Conservation (phyloP, 2,888 invertebrate genomes). For the Parnassius mnemosyne region DNA sequence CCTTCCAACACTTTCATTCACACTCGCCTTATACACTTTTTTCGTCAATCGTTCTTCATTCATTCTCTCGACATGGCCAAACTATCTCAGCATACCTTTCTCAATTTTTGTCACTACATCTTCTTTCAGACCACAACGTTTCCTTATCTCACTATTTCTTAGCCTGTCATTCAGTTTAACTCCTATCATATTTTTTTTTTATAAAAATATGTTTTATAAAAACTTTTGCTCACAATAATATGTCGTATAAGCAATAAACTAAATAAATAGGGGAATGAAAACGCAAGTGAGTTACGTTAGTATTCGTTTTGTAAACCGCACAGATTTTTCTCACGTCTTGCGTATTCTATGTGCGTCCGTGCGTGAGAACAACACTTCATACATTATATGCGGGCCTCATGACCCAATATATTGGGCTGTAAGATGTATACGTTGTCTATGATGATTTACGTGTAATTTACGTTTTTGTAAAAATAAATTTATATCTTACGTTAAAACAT, state of each 20-base stretch:
- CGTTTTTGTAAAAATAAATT: not conserved
- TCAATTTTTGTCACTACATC: too few relatives aligned
- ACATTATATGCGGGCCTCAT: constrained; percentile 36
- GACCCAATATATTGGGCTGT: constrained; percentile 6
- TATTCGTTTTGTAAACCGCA: constrained; percentile 69
- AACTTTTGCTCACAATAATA: constrained; percentile 29
- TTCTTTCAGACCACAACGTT: too few relatives aligned
- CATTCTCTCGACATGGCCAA: too few relatives aligned
- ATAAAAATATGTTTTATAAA: too few relatives aligned
- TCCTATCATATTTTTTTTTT: too few relatives aligned
- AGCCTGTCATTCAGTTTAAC: too few relatives aligned
- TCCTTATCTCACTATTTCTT: too few relatives aligned
- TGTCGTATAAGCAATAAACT: constrained; percentile 33
- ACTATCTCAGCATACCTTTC: too few relatives aligned
- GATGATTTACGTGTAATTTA: not conserved
- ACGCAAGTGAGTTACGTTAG: constrained; percentile 62
- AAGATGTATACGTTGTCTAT: not conserved
- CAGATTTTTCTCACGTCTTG: constrained; percentile 66
- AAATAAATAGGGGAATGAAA: constrained; percentile 64
- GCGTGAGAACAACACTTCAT: constrained; percentile 56
- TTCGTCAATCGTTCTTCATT: too few relatives aligned
- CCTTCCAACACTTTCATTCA: too few relatives aligned
- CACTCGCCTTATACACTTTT: too few relatives aligned
- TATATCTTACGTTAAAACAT: too few relatives aligned
- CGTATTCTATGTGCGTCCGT: constrained; percentile 53